A percentile compares a stretch with the other conserved stretches of the same genome.
These are phyloP conservation scores for Dendrolimus pini DNA, from an alignment of 2,888 invertebrate species.

Conservation along the genomic window DNA sequence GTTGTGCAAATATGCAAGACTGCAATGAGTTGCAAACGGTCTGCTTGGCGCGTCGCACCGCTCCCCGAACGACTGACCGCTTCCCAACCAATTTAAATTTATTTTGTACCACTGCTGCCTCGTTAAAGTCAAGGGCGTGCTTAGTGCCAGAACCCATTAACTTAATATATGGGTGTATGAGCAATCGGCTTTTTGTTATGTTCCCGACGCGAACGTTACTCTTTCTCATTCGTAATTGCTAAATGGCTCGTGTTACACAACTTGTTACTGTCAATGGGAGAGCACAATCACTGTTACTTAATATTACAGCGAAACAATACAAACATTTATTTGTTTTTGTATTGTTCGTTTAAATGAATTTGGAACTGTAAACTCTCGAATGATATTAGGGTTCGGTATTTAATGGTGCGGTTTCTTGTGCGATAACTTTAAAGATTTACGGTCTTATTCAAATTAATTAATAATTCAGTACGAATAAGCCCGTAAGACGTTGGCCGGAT, in stretches of 20 bases:
- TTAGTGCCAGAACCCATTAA: constrained; percentile 52
- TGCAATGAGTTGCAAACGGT: not conserved
- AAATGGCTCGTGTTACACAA: constrained; percentile 44
- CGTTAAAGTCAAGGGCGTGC: constrained; percentile 59
- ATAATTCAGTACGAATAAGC: too few species aligned
- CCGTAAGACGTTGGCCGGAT: too few species aligned
- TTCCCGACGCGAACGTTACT: constrained; percentile 30
- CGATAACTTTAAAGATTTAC: too few species aligned
- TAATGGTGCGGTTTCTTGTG: too few species aligned
- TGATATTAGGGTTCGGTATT: not conserved
- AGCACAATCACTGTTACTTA: constrained; percentile 23
- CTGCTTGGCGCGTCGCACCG: not conserved
- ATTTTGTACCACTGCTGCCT: constrained; percentile 49
- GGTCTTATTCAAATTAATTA: too few species aligned
- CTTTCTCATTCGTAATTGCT: constrained; percentile 41
- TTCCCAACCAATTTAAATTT: constrained; percentile 54
- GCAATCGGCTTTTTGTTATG: constrained; percentile 52
- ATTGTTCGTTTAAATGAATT: constrained; percentile 3
- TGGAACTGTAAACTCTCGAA: not conserved
- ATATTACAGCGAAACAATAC: constrained; percentile 12
- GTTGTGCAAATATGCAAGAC: not conserved
- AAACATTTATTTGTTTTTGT: constrained; percentile 2
- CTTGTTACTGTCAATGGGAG: constrained; percentile 32
- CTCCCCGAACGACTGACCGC: constrained; percentile 8
- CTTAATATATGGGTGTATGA: constrained; percentile 54